Evolutionary conservation across 2,888 invertebrate genomes (phyloP), one percentile per base, ranked within the genome.

Genomic region (Aleiodes testaceus): DNA sequence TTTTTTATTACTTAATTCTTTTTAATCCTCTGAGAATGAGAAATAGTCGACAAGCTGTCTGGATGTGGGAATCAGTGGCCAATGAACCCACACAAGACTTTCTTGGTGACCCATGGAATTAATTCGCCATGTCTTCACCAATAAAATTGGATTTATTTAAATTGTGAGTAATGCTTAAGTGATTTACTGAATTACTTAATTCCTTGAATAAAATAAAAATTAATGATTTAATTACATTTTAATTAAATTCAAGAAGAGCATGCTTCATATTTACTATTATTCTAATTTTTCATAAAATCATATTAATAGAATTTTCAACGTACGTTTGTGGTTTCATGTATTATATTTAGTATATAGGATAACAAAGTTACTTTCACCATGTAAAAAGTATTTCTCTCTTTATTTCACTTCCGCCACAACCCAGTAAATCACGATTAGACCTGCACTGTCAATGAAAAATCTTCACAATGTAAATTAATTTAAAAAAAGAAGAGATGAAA

Each of bases 371-470:
- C 70, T 70, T 70, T 70, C 70, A 36, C 70, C 47, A 20, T 14
- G 65, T 36, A 42, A 20, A 59, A 36, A 36, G 30, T 22, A 7
- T 36, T 1, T 36, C 36, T 36, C 9, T 50, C 55, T 12, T 6
- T 59, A 36, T 65, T 18, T 14, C 45, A 70, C 70, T 70, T 70
- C 70, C 70, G 64, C 36, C 55, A 36, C 47, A 59, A 55, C 65
- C 30, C 55, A 70, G 49, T 55, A 55, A 70, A 65, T 70, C 70
- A 70, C 70, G 65, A 70, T 70, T 70, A 70, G 70, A 55, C 36
- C 45, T 70, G 65, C 70, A 65, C 65, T 36, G 47, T 49, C 68
- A 59, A 68, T 59, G 22, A 49, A 47, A 45, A 68, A 61, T 59
- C 36, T 36, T 36, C 49, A 59, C 36, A 61, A 36, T 36, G 9